These are phyloP conservation scores for Mobula birostris DNA, from an alignment of 2,113 vertebrate genomes.

Conservation along the genomic window DNA sequence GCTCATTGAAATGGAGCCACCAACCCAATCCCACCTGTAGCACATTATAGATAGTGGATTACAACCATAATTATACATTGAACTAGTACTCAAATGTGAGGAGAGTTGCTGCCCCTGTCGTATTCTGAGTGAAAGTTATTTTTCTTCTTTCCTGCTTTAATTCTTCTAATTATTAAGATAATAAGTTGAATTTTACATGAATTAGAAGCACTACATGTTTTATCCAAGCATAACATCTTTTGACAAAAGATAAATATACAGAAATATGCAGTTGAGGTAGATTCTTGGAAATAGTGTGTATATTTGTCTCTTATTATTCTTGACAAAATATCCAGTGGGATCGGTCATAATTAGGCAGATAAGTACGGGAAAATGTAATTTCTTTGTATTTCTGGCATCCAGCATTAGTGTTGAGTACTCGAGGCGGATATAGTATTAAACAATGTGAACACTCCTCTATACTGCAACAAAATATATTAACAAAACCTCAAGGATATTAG, in stretches of 20 bases:
- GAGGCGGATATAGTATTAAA: not conserved
- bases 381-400: not conserved
- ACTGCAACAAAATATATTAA: not conserved
- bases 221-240: constrained; percentile 1
- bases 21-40: too few relatives aligned
- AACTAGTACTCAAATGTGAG: too few relatives aligned
- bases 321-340: constrained; percentile 15
- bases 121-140: too few relatives aligned
- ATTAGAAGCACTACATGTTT: not conserved
- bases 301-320: not conserved
- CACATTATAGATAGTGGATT: too few relatives aligned
- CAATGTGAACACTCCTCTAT: not conserved
- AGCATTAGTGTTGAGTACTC: not conserved
- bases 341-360: not conserved
- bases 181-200: not conserved
- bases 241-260: not conserved
- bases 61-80: too few relatives aligned
- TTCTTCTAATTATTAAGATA: too few relatives aligned
- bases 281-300: constrained; percentile 6
- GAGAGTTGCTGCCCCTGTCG: too few relatives aligned
- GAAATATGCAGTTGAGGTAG: not conserved
- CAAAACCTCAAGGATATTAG: not conserved
- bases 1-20: not conserved
- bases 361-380: not conserved
- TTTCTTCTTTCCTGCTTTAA: too few relatives aligned